Base-by-base conservation (phyloP, 2,797 vertebrate species). In the Allobates femoralis region DNA sequence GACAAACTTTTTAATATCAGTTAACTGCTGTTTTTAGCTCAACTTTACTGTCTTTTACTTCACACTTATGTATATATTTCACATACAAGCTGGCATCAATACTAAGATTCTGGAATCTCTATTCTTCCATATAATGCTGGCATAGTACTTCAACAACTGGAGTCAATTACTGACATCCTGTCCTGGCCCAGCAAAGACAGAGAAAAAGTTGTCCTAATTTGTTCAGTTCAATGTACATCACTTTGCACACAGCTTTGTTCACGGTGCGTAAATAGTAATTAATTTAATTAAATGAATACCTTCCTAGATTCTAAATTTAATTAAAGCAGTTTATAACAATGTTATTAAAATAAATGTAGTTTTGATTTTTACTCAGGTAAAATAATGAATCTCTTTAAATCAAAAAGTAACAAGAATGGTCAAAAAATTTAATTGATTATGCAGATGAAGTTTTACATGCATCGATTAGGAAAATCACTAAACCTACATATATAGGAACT, bases 91-190 rank as follows among this genome's bases (percentile, higher is more conserved):
- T 62, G 34, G 58, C 58, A 79, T 28, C 7, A 58, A 62, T 41
- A 60, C 56, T 41, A 8, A 60, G 58, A 62, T 64, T 79, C 58
- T 62, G 28, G 12, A 53, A 53, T 76, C 73, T 50, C 16, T 79
- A n/a, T 81, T 71, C 62, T 28, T 21, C 56, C 34, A 58, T 56
- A 37, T 58, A 32, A 78, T 14, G 50, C 53, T 79, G 56, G 55
- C 77, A 79, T 30, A 60, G 18, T 34, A 6, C 53, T 60, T 30
- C 34, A 34, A 79, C 78, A 79, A 79, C 58, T 79, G 78, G 78
- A 79, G 58, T 64, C 78, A 79, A 79, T 79, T 79, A 79, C 78
- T 62, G 10, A 79, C 78, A 79, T 79, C 78, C 78, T 79, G 78
- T 62, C 55, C 15, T 46, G 58, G 58, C 34, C 58, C 6, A 60